A percentile compares a stretch with the other conserved stretches of the same genome.
Evolutionary conservation across 2,113 vertebrate species (phyloP).

Genomic region (Daboia siamensis): DNA sequence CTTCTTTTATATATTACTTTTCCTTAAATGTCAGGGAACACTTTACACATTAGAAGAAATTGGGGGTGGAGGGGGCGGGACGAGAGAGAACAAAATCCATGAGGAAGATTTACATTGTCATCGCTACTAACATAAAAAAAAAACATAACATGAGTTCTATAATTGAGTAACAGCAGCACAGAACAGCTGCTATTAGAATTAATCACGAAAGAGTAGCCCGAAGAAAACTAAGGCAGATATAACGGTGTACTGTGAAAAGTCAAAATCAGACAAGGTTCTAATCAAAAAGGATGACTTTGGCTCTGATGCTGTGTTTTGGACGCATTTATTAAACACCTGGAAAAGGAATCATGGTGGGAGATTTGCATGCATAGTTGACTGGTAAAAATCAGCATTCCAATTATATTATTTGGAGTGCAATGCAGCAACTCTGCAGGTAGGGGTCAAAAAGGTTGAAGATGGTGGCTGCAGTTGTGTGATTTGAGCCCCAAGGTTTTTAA

Average conservation of each 20-base stretch:
- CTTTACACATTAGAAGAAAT: slow-evolving; percentile 33
- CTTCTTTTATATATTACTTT: slow-evolving; percentile 31
- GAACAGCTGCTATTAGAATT: slow-evolving; percentile 33
- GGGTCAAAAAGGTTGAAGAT: neutral
- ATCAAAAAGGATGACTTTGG: neutral
- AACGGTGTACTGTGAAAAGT: neutral
- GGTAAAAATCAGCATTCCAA: neutral
- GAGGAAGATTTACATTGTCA: slow-evolving; percentile 24
- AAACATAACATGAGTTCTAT: slow-evolving; percentile 10
- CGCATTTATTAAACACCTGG: neutral
- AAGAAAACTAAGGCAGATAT: neutral
- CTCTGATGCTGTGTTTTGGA: neutral
- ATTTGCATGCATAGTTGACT: neutral
- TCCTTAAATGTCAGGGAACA: slow-evolving; percentile 14
- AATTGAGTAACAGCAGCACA: slow-evolving; percentile 11
- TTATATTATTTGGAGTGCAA: neutral
- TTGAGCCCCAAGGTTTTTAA: neutral
- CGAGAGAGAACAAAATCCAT: slow-evolving; percentile 6
- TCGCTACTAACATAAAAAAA: slow-evolving; percentile 29
- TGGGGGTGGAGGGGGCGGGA: neutral
- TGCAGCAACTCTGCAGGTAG: neutral
- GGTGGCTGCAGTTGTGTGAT: neutral
- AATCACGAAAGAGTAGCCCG: slow-evolving; percentile 16
- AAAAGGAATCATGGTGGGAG: neutral
- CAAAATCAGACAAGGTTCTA: neutral